Percentiles rank a stretch among this genome's conserved stretches.
phyloP scores from a whole-genome alignment of 2,113 vertebrate genomes.

The Syrmaticus mikado region DNA sequence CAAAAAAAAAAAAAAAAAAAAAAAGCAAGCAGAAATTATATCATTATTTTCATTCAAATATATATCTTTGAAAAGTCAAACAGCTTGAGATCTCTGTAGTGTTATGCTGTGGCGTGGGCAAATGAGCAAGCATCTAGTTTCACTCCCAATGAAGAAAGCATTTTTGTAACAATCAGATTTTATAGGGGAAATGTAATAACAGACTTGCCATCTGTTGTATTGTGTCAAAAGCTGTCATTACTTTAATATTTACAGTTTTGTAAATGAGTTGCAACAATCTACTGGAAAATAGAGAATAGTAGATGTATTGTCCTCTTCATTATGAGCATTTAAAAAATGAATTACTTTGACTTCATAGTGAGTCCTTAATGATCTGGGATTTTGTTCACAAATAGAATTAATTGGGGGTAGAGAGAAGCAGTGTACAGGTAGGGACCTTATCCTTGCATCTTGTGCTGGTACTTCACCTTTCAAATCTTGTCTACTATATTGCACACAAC shows the following conservation, averaged over 20 bases:
- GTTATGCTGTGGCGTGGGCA: neutral
- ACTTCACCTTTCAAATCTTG: neutral
- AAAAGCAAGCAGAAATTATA: neutral
- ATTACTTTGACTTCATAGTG: neutral
- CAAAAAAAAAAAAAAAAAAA: neutral
- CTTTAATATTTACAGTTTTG: neutral
- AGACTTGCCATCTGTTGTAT: neutral
- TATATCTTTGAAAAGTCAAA: conserved; percentile 2
- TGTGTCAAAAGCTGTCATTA: neutral
- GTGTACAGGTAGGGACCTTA: neutral
- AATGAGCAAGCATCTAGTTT: conserved; percentile 2
- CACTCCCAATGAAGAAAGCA: neutral
- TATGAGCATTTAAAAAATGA: neutral
- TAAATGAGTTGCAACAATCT: conserved; percentile 14
- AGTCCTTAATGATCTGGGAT: neutral
- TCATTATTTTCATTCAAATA: conserved; percentile 23
- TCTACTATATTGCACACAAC: neutral
- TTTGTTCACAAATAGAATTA: neutral
- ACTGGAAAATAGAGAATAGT: neutral
- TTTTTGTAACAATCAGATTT: neutral
- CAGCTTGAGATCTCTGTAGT: neutral
- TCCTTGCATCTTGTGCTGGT: neutral
- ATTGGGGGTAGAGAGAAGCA: neutral
- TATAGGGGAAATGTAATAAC: conserved; percentile 17
- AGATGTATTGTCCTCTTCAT: neutral